A percentile compares a stretch with the other conserved stretches of the same genome.
These are phyloP conservation scores for Limonius californicus DNA, from an alignment of 1,140 invertebrate genomes.

Conservation along the genomic window DNA sequence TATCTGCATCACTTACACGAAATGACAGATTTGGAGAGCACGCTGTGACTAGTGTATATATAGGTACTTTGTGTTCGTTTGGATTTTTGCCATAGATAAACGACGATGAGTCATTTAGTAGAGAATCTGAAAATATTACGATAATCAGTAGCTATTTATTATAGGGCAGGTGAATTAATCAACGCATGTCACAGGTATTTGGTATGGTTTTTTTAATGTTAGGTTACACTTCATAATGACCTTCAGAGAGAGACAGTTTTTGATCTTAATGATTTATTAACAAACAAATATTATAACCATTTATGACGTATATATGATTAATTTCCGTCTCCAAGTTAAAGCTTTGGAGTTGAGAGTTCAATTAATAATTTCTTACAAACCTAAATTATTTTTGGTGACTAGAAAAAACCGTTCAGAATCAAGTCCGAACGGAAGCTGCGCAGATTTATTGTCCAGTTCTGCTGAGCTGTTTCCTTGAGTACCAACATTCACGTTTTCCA, in stretches of 20 bases:
- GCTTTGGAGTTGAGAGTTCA: too few species aligned
- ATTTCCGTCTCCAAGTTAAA: too few species aligned
- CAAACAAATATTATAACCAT: too few species aligned
- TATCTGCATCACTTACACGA: slow-evolving; percentile 5
- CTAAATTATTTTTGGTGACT: slow-evolving; percentile 52
- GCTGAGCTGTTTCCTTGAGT: slow-evolving; percentile 28
- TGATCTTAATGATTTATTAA: background rate
- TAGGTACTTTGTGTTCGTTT: slow-evolving; percentile 51
- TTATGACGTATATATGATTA: too few species aligned
- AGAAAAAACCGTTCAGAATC: slow-evolving; percentile 51
- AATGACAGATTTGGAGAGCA: slow-evolving; percentile 35
- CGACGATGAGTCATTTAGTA: slow-evolving; percentile 53
- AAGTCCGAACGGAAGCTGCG: slow-evolving; percentile 37
- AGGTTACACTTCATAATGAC: too few species aligned
- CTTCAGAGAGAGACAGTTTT: background rate
- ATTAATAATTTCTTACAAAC: too few species aligned
- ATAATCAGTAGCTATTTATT: too few species aligned
- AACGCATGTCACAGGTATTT: too few species aligned
- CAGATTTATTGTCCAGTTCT: background rate
- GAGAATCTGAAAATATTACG: slow-evolving; percentile 47
- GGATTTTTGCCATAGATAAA: slow-evolving; percentile 60
- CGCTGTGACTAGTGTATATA: slow-evolving; percentile 56
- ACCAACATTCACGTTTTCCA: slow-evolving; percentile 53
- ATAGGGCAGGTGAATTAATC: too few species aligned
- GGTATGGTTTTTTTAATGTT: too few species aligned